phyloP scores from a whole-genome alignment of 2,113 vertebrate genomes.

The Bucco capensis region DNA sequence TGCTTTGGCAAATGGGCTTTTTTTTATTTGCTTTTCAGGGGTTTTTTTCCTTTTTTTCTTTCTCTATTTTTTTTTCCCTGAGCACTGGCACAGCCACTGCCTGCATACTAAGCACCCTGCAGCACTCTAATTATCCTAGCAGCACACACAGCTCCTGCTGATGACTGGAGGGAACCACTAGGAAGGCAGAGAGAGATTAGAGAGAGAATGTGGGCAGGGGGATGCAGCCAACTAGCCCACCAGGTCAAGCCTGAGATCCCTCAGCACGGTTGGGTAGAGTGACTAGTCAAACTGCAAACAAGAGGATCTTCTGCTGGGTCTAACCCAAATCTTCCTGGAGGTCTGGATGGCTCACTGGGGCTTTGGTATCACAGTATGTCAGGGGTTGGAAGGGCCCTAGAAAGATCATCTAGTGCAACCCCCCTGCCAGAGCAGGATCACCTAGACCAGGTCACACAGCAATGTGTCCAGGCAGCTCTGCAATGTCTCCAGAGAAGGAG shows the following conservation, averaged over 20 bases:
- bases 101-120: conserved; percentile 59
- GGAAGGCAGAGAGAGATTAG: not conserved
- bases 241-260: not conserved
- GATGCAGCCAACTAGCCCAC: not conserved
- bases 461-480: too few relatives aligned
- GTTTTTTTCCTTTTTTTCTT: not conserved
- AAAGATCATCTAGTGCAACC: too few relatives aligned
- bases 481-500: too few relatives aligned
- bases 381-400: not conserved
- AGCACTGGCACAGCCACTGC: conserved; percentile 7
- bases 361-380: too few relatives aligned
- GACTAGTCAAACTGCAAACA: not conserved
- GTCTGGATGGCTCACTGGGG: not conserved
- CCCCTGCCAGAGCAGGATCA: too few relatives aligned
- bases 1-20: not conserved
- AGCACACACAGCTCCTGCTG: conserved; percentile 16
- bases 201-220: not conserved
- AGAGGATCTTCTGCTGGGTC: not conserved
- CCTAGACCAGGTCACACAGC: too few relatives aligned
- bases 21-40: not conserved
- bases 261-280: too few relatives aligned
- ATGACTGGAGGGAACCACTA: conserved; percentile 16
- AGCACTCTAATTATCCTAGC: conserved; percentile 51
- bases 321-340: not conserved
- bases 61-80: not conserved